Evolutionary conservation across 2,888 invertebrate genomes (phyloP), one percentile per base, ranked within the genome.

Genomic region (Perizoma affinitatum): DNA sequence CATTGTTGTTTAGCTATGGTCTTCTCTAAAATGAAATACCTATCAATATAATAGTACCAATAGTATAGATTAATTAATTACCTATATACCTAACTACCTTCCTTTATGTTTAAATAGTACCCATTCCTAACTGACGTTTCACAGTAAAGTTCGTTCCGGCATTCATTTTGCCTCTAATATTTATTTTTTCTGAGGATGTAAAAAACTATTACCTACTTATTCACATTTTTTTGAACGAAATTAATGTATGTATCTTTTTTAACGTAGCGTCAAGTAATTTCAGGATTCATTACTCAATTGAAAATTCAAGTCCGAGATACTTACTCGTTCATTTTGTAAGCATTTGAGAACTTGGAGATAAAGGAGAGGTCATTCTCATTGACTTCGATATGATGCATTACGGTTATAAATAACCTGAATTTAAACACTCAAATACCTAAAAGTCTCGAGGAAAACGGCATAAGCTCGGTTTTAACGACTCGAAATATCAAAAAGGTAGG

Each of bases 231-330:
- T 42, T 42, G 42, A 45, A 54, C 49, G 45, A 52, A 54, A 55
- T 47, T 10, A 56, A 60, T 63, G 59, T 68, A 67, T 61, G 63
- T 34, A 50, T 64, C 54, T 54, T 60, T 51, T 68, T 63, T 60
- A 63, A 64, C 54, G 61, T 61, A 42, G 38, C 64, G 58, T 64
- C 51, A 61, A 49, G 56, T 49, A 49, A 65, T 67, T 68, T 72
- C 61, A 55, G 51, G 55, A 69, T 70, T 52, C 61, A 67, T 66
- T 68, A 53, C 52, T 43, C 51, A 52, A 34, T 58, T 59, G 48
- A 67, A 69, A 58, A 72, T 71, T 74, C 59, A 64, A 66, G 56
- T 42, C 22, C 8, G n/a, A 53, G 53, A 53, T 61, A 6, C 5
- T 38, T 6, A 42, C 36, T 4, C 22, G 11, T 52, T 3, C 47